A percentile compares a stretch with the other conserved stretches of the same genome.
phyloP scores from a whole-genome alignment of 2,113 vertebrate genomes.

The Corapipo altera region DNA sequence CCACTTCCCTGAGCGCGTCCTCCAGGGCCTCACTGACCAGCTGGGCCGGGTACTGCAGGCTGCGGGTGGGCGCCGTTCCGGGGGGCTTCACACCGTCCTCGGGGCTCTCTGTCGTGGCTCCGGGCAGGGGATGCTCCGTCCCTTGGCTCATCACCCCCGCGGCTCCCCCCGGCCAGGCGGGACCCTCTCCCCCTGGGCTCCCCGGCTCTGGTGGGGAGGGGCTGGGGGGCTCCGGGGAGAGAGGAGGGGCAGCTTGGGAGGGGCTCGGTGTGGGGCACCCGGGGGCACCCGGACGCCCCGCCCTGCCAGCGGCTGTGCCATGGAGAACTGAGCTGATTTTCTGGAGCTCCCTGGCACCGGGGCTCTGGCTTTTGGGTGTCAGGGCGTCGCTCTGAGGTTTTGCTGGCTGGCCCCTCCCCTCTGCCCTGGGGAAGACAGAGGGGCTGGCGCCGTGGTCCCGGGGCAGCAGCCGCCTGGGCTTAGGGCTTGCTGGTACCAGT shows the following conservation, averaged over 20 bases:
- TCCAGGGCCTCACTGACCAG: slow-evolving; percentile 26
- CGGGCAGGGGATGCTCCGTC: accelerated
- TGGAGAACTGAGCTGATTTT: neutral
- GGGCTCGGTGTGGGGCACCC: accelerated
- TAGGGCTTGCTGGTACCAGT: neutral
- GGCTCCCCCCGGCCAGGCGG: neutral
- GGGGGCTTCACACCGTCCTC: accelerated
- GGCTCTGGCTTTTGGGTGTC: neutral
- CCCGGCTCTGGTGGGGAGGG: accelerated
- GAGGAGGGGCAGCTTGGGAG: neutral
- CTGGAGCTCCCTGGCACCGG: neutral
- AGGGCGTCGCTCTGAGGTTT: neutral
- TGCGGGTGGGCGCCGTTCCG: accelerated
- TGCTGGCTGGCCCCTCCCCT: neutral
- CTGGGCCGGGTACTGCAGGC: neutral
- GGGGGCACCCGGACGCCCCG: neutral
- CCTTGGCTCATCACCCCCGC: accelerated
- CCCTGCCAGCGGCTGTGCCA: accelerated
- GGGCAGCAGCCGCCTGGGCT: neutral
- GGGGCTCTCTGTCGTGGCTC: accelerated
- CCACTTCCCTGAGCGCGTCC: neutral
- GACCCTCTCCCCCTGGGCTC: neutral
- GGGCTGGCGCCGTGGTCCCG: neutral
- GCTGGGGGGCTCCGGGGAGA: neutral
- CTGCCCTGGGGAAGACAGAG: neutral